Base-by-base conservation (phyloP, 1,140 invertebrate species). In the Saccostrea echinata region DNA sequence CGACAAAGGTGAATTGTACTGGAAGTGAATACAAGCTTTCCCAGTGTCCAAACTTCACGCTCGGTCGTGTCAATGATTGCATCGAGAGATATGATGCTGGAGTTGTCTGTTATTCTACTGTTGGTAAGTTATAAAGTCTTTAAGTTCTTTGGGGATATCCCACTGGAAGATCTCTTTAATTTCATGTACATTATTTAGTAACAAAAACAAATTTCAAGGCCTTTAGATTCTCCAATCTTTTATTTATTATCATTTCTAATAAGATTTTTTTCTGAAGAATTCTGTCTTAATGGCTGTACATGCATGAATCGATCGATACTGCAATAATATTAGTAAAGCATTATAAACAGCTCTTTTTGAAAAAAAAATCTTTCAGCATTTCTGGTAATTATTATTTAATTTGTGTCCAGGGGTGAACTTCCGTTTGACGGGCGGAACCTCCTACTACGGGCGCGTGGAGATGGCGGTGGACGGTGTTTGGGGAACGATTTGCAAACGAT, bases 1-100 rank as follows among this genome's bases (percentile, higher is more conserved):
- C 86, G 0, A 86, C 84, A 68, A 88, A 91, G 68, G 55, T 88
- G n/a, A 91, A 87, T 13, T 93, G 92, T 89, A 88, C 85, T 18
- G 92, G 92, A 16, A 88, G 88, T 33, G 92, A 93, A 61, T 84
- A 33, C 18, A 89, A 53, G n/a, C 87, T 93, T 18, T 55, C 55
- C n/a, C 84, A 88, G n/a, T 92, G 91, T 88, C 52, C 76, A 0
- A 82, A 87, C 43, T 88, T 87, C 16, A 86, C 82, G 33, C 86
- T 86, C 16, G 91, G 90, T 16, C 61, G 57, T 30, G 90, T 92
- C 1, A 84, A 53, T 35, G 83, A 83, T 30, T 92, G 91, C 85
- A 82, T 52, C 0, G 64, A 76, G 9, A 71, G 84, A 53, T 87
- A 89, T 61, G 85, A 87, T 53, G 91, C 91, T 55, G 91, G 91